Evolutionary conservation across 2,888 invertebrate species (phyloP).

Genomic region (Chaitophorus viminalis): DNA sequence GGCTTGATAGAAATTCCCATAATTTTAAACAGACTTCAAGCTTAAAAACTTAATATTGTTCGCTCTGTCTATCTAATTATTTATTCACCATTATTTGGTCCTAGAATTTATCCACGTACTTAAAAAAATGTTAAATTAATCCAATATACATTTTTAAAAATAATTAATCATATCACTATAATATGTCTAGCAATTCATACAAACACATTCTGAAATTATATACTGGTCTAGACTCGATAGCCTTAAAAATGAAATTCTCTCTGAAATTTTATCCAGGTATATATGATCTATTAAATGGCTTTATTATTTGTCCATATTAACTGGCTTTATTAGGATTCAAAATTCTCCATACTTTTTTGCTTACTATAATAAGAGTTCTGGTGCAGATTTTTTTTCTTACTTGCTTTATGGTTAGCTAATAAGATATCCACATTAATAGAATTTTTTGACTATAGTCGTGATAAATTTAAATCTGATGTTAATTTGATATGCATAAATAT

Average conservation of each 20-base stretch:
- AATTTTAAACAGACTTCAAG: no score
- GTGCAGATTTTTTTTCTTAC: background rate
- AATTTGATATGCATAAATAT: no score
- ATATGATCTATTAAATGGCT: conserved; percentile 7
- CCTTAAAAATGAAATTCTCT: background rate
- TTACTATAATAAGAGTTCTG: background rate
- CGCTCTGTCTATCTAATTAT: no score
- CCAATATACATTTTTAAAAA: no score
- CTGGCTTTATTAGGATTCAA: background rate
- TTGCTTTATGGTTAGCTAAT: background rate
- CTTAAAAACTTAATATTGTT: no score
- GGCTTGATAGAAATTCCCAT: no score
- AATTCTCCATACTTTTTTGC: background rate
- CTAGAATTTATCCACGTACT: no score
- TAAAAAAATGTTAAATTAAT: no score
- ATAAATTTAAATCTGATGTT: background rate
- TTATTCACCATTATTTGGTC: no score
- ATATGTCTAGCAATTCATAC: no score
- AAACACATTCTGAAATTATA: no score
- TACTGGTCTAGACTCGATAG: background rate
- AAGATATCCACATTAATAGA: background rate
- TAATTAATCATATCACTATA: no score
- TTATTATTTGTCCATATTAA: conserved; percentile 10
- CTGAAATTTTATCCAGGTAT: background rate
- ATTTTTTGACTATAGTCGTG: background rate